These are phyloP conservation scores for Peromyscus aztecus DNA, from an alignment of 2,797 vertebrate species.

Conservation along the genomic window DNA sequence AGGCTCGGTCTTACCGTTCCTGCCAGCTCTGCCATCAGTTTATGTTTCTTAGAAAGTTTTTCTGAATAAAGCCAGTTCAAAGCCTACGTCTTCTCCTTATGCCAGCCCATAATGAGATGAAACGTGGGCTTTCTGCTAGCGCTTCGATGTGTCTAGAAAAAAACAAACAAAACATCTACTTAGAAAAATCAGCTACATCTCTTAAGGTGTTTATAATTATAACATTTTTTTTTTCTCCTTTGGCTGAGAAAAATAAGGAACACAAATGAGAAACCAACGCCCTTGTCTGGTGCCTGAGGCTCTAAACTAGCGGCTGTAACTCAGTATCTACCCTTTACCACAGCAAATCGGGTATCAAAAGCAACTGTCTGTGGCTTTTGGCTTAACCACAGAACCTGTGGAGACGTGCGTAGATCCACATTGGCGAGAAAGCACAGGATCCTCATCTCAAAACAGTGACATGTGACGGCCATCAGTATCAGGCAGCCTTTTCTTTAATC, in stretches of 20 bases:
- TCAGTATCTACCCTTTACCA: neutral
- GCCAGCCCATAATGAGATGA: neutral
- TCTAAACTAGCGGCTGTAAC: neutral
- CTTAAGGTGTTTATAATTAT: neutral
- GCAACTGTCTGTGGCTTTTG: too few relatives aligned
- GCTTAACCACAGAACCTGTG: neutral
- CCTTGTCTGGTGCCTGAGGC: neutral
- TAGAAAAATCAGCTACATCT: neutral
- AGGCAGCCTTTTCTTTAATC: neutral
- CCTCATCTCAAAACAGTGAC: neutral
- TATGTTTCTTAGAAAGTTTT: neutral
- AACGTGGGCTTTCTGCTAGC: neutral
- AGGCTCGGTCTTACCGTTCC: neutral
- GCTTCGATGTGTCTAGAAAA: constrained; percentile 2
- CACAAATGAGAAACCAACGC: constrained; percentile 6
- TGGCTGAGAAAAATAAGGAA: constrained; percentile 11
- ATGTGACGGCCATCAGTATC: neutral
- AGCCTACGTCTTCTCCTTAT: neutral
- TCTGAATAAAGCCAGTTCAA: neutral
- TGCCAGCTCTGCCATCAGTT: neutral
- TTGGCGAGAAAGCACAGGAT: neutral
- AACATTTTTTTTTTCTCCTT: neutral
- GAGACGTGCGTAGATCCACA: fast-evolving
- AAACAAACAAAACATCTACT: neutral
- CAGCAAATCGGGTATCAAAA: neutral